These are phyloP conservation scores for Streptopelia turtur DNA, from an alignment of 2,797 vertebrate species.

Conservation along the genomic window DNA sequence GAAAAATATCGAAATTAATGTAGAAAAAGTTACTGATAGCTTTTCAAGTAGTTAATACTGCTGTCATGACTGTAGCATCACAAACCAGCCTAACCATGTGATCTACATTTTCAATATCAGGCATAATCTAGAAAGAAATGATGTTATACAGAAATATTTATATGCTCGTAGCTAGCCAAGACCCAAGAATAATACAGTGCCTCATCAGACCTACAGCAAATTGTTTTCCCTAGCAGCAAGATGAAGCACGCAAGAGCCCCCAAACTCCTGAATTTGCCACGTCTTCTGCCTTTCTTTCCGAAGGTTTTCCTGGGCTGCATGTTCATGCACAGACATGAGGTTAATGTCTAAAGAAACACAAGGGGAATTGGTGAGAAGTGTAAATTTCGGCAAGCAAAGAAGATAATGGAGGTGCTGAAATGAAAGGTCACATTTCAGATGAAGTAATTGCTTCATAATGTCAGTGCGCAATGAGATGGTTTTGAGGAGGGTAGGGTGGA, in stretches of 20 bases:
- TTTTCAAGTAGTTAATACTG: neutral
- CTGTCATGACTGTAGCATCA: neutral
- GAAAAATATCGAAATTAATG: neutral
- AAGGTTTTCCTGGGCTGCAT: neutral
- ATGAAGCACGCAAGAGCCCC: neutral
- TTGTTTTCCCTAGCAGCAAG: neutral
- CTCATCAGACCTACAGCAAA: neutral
- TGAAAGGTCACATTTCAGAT: neutral
- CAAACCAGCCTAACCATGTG: neutral
- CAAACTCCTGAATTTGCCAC: neutral
- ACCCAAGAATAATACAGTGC: neutral
- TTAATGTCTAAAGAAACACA: slow-evolving; percentile 1
- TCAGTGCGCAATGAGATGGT: neutral
- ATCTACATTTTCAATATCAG: neutral
- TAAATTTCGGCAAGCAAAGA: neutral
- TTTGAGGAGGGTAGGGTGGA: neutral
- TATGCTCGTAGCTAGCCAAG: neutral
- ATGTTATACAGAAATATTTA: neutral
- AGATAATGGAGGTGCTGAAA: neutral
- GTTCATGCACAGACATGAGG: neutral
- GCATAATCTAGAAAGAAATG: neutral
- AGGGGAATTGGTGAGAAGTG: neutral
- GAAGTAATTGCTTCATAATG: neutral
- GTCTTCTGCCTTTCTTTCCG: neutral
- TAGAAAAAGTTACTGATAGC: neutral